phyloP scores from a whole-genome alignment of 1,140 invertebrate genomes.

The Trypoxylus dichotomus region DNA sequence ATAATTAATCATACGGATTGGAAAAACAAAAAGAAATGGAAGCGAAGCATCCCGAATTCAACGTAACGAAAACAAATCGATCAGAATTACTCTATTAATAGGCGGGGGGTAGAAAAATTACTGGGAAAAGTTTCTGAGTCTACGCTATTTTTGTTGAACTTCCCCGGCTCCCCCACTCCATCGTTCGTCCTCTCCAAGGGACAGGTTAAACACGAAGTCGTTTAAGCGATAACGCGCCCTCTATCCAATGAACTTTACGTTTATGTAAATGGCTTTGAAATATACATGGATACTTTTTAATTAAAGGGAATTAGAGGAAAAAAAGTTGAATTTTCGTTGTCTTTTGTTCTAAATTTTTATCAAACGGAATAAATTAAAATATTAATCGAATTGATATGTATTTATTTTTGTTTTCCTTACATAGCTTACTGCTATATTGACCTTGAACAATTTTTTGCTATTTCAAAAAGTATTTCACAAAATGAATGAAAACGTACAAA shows the following conservation, averaged over 20 bases:
- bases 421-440: too few species aligned
- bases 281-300: not conserved
- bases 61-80: conserved; percentile 14
- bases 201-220: conserved; percentile 23
- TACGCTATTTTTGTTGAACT: conserved; percentile 17
- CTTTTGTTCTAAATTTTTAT: not conserved
- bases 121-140: conserved; percentile 7
- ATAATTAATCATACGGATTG: not conserved
- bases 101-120: not conserved
- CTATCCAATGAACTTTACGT: not conserved
- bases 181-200: not conserved
- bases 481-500: too few species aligned
- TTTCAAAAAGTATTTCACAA: too few species aligned
- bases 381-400: too few species aligned
- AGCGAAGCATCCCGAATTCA: too few species aligned
- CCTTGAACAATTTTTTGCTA: too few species aligned
- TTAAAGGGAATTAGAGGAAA: not conserved
- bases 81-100: conserved; percentile 9
- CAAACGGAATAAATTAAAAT: not conserved
- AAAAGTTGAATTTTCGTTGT: not conserved
- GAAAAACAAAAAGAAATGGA: not conserved
- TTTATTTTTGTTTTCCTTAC: too few species aligned
- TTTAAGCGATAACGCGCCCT: conserved; percentile 24
- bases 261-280: conserved; percentile 8
- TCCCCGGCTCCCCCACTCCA: not conserved